Evolutionary conservation across 2,888 invertebrate genomes (phyloP), one percentile per base, ranked within the genome.

Genomic region (Xanthorhoe spadicearia): DNA sequence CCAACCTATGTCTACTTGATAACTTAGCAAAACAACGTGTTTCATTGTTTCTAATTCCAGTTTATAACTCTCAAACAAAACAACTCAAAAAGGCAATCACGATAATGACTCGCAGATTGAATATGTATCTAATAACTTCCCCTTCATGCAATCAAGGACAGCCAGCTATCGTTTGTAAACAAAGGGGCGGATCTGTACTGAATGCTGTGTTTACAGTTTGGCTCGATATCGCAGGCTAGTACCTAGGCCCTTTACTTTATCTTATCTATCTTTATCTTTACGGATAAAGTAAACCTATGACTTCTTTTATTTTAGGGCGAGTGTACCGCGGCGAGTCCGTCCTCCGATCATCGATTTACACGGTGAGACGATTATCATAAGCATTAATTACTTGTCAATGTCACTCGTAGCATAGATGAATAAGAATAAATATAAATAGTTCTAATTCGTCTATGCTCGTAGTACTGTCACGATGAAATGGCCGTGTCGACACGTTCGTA

Each of bases 121-220:
- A 28, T 59, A 62, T 52, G 60, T 61, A 54, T 61, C 49, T 58
- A 57, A 64, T 68, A 68, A 64, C 60, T 68, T 68, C 68, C 65
- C 58, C 58, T 55, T 56, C 63, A 58, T 64, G 56, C 67, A 71
- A 72, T 72, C 66, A 62, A 67, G 67, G 62, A 69, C 64, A 68
- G 64, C 56, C 51, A 61, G 69, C 60, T 65, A 72, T 69, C 63
- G 68, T 66, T 64, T 43, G 69, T 64, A 74, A 74, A 72, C 69
- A 74, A 72, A 63, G 58, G 66, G 69, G 67, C 50, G 38, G 64
- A 64, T 59, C 66, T 63, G 61, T 60, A 60, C 64, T 66, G 61
- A 64, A 70, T 65, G 61, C 32, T 56, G 52, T 71, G 69, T 74
- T 74, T 74, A 68, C 69, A 57, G 61, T 74, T 66, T 56, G 57